Conservation (phyloP, 2,797 vertebrate genomes). For the Syndactyla subalaris region DNA sequence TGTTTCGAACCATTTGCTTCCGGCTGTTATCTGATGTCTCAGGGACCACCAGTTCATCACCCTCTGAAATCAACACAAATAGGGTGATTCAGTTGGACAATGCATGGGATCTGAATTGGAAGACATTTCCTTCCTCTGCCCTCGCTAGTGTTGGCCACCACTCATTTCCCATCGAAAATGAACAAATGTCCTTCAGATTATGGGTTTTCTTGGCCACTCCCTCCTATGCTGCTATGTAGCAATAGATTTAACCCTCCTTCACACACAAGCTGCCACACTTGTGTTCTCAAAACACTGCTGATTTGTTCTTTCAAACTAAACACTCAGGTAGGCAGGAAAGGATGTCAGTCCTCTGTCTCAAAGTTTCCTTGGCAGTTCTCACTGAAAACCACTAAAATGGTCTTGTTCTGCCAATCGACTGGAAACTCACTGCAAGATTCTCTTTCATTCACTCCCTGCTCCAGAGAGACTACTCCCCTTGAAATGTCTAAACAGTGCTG, state of each 20-base stretch:
- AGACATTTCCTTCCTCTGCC: not conserved
- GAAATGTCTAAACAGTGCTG: not conserved
- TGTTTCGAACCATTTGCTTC: slow-evolving; percentile 97
- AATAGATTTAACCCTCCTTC: not conserved
- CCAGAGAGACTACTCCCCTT: not conserved
- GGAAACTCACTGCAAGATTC: not conserved
- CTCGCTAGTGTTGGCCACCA: not conserved
- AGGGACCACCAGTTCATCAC: slow-evolving; percentile 96
- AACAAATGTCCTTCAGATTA: not conserved
- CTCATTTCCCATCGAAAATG: not conserved
- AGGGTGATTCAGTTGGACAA: not conserved
- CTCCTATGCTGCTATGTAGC: not conserved
- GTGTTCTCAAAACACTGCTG: not conserved
- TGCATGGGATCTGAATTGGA: not conserved
- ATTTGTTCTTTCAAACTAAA: not conserved
- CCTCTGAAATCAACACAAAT: slow-evolving; percentile 81
- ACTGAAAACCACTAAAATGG: not conserved
- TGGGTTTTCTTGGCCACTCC: not conserved
- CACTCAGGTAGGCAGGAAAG: not conserved
- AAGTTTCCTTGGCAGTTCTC: not conserved
- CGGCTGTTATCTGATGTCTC: slow-evolving; percentile 97
- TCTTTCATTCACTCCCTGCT: not conserved
- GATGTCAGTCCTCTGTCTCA: not conserved
- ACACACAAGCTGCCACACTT: not conserved
- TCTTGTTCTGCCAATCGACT: not conserved